phyloP scores from a whole-genome alignment of 2,888 invertebrate genomes.

The Thymelicus sylvestris region DNA sequence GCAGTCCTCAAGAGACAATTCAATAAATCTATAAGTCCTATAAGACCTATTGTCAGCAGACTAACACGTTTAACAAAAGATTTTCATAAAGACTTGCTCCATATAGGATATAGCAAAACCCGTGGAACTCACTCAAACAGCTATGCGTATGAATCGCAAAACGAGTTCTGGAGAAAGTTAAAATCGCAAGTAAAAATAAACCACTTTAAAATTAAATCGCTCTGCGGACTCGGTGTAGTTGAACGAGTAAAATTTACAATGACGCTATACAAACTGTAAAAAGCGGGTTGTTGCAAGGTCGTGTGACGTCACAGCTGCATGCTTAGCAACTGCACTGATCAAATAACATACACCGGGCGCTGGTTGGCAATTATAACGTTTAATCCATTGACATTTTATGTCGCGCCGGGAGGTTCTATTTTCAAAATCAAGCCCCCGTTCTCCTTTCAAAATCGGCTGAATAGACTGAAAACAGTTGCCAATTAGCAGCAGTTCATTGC shows the following conservation, averaged over 20 bases:
- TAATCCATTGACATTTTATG: too few relatives aligned
- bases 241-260: conserved; percentile 11
- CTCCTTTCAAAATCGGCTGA: too few relatives aligned
- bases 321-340: conserved; percentile 16
- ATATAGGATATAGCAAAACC: too few relatives aligned
- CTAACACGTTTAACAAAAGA: too few relatives aligned
- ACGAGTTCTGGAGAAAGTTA: background rate
- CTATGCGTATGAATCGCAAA: background rate
- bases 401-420: too few relatives aligned
- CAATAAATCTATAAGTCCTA: too few relatives aligned
- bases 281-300: conserved; percentile 10
- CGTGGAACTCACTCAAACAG: background rate
- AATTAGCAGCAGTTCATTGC: too few relatives aligned
- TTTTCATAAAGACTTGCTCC: too few relatives aligned
- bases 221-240: background rate
- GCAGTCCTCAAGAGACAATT: too few relatives aligned
- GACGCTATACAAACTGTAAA: conserved; percentile 15
- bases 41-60: too few relatives aligned
- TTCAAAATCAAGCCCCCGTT: too few relatives aligned
- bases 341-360: conserved; percentile 11
- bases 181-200: conserved; percentile 7
- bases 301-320: conserved; percentile 14
- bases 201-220: conserved; percentile 1
- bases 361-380: background rate
- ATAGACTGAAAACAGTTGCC: too few relatives aligned